Evolutionary conservation across 2,888 invertebrate species (phyloP), one percentile per base, ranked within the genome.

Genomic region (Pristionchus exspectatus): DNA sequence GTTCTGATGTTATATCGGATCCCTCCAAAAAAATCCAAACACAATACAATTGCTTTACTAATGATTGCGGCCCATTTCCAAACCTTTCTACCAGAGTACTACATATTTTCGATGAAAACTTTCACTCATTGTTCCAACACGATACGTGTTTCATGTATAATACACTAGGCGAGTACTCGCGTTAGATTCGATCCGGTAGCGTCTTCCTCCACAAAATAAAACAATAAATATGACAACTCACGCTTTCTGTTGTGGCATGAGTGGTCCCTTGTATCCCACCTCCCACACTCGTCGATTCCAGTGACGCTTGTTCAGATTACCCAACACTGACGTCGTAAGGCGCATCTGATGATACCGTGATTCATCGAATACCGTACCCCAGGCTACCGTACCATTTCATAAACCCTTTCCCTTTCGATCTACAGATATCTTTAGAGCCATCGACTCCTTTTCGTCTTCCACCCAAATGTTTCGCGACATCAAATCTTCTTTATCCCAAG

Each of bases 281-380:
- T 95, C 93, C 94, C 94, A 95, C n/a, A 93, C 91, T 66, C 93
- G 90, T 77, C 94, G 91, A 91, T 94, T 92, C 95, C 95, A 95
- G 81, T 94, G 93, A 18, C 92, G 83, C 33, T 90, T 91, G 90
- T 94, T 94, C 87, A 94, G 90, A 90, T 94, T 94, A 59, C 93
- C 74, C 50, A 72, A n/a, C 7, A 72, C 54, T 16, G 56, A n/a
- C 12, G 33, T 24, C 27, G 87, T 74, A n/a, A 74, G 63, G 54
- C 87, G 87, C 87, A 88, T 88, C 87, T 74, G 56, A 59, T 59
- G n/a, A 21, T 66, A 54, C 12, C 69, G 30, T 38, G 33, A 84
- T 44, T 54, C 12, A 44, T 50, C 27, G 50, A 12, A 1, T 77
- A 77, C 77, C 77, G 24, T 77, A 38, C 10, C 38, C 44, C 9